Conservation (phyloP, 2,797 vertebrate species). For the Rhinella marina region DNA sequence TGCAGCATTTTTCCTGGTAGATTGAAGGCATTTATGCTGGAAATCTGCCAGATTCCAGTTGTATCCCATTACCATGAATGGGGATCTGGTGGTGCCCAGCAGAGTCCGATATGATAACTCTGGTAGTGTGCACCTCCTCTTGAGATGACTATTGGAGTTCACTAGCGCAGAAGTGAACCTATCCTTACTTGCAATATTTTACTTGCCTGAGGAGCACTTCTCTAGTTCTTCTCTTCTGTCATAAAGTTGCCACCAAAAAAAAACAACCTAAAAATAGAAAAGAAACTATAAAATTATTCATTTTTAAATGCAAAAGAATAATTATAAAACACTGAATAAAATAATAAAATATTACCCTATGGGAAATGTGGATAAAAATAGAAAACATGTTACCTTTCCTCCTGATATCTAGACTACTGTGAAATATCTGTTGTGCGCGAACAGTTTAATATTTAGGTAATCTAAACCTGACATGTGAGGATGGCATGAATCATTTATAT, state of each 20-base stretch:
- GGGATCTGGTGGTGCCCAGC: no score
- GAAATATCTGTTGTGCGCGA: constrained; percentile 71
- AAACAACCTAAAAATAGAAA: background rate
- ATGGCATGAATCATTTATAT: constrained; percentile 80
- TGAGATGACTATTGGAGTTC: no score
- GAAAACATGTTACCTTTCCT: constrained; percentile 44
- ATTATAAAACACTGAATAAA: background rate
- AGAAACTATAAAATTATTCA: background rate
- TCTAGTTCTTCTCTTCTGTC: background rate
- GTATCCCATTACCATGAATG: no score
- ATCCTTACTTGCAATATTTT: background rate
- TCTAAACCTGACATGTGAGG: constrained; percentile 78
- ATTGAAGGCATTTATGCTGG: no score
- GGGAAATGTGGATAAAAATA: background rate
- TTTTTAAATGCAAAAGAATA: background rate
- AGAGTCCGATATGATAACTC: no score
- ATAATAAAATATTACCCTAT: background rate
- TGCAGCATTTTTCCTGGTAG: no score
- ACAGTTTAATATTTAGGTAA: constrained; percentile 84
- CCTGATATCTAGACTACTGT: constrained; percentile 69
- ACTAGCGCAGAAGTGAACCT: no score
- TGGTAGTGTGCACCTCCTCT: no score
- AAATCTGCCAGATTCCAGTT: no score
- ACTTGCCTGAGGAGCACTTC: background rate
- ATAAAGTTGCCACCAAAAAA: background rate